Percentiles rank a stretch among this genome's conserved stretches.
These are phyloP conservation scores for Macrotus californicus DNA, from an alignment of 2,113 vertebrate genomes.

Conservation along the genomic window DNA sequence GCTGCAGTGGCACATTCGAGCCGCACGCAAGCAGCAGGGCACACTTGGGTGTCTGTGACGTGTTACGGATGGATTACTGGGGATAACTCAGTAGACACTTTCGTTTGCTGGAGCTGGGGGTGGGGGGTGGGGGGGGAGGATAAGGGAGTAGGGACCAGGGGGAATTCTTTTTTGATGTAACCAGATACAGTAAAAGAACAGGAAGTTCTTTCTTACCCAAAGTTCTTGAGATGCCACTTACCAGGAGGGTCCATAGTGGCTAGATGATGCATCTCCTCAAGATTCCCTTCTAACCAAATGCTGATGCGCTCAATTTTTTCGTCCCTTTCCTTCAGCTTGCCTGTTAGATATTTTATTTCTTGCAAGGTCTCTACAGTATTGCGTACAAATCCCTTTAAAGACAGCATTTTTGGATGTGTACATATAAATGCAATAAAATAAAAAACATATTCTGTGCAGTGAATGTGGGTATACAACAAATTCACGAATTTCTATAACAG, in stretches of 20 bases:
- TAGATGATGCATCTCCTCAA: conserved; percentile 62
- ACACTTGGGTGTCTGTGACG: neutral
- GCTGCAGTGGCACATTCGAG: neutral
- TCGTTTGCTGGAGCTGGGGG: too few relatives aligned
- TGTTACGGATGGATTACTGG: neutral
- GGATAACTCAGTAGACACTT: neutral
- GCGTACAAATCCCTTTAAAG: conserved; percentile 61
- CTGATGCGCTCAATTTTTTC: conserved; percentile 60
- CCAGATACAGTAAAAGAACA: neutral
- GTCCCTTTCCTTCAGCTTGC: conserved; percentile 58
- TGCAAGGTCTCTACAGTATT: conserved; percentile 62
- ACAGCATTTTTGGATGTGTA: neutral
- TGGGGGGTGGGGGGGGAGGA: neutral
- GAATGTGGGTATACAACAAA: neutral
- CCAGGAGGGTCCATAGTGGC: neutral
- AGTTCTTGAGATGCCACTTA: neutral
- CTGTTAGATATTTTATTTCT: conserved; percentile 47
- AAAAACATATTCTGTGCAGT: neutral
- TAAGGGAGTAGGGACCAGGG: too few relatives aligned
- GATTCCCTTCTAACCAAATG: conserved; percentile 57
- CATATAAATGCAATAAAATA: neutral
- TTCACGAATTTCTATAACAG: neutral
- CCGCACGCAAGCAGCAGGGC: neutral
- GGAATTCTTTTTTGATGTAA: neutral
- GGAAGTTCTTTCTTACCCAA: neutral